Conservation (phyloP, 2,888 invertebrate genomes). For the Diabrotica balteata region DNA sequence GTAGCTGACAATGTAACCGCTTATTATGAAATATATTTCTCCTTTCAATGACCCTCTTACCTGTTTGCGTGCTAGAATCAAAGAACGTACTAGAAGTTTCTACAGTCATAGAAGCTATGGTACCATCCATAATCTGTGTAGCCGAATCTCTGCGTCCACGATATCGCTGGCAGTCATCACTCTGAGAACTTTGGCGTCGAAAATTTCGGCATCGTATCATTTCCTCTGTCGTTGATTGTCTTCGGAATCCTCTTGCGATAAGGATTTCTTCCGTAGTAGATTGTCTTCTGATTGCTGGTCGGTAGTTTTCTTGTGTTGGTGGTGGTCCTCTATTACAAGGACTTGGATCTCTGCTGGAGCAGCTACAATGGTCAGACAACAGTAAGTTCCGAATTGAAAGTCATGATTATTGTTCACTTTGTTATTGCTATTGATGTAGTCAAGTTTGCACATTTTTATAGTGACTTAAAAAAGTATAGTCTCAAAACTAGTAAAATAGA, state of each 20-base stretch:
- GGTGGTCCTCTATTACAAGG: conserved; percentile 72
- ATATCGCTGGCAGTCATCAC: conserved; percentile 67
- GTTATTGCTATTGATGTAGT: conserved; percentile 1
- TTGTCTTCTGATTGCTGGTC: conserved; percentile 82
- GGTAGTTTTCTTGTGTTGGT: conserved; percentile 64
- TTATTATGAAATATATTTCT: conserved; percentile 32
- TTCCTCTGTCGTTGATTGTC: conserved; percentile 91
- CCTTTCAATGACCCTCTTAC: conserved; percentile 64
- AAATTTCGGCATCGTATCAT: conserved; percentile 92
- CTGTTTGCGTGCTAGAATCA: conserved; percentile 92
- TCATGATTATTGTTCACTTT: conserved; percentile 21
- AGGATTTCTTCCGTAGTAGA: conserved; percentile 92
- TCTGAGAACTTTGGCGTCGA: conserved; percentile 78
- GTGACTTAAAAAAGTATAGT: no score
- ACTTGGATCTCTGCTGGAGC: conserved; percentile 86
- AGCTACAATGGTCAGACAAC: conserved; percentile 67
- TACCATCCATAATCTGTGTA: conserved; percentile 90
- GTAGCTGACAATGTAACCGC: background rate
- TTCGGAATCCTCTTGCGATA: conserved; percentile 86
- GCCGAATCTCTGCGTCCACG: conserved; percentile 83
- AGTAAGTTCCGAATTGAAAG: conserved; percentile 22
- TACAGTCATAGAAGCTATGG: conserved; percentile 90
- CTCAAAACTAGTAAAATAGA: no score
- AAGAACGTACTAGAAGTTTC: conserved; percentile 92
- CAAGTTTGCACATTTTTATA: no score